Percentiles rank a stretch among this genome's conserved stretches.
These are phyloP conservation scores for Coenonympha glycerion DNA, from an alignment of 2,888 invertebrate genomes.

Conservation along the genomic window DNA sequence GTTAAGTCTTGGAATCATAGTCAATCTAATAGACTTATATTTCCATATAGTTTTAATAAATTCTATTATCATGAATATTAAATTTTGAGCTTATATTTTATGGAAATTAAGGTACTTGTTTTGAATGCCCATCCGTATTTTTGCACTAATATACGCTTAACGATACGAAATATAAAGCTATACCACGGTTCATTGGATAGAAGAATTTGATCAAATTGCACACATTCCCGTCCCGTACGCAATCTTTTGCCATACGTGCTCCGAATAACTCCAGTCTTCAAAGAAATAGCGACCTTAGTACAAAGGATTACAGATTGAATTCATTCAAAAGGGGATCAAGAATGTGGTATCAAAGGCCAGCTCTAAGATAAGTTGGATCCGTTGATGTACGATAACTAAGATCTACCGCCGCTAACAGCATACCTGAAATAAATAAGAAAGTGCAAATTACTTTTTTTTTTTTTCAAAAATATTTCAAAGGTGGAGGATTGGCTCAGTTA, in stretches of 20 bases:
- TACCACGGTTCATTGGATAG: conserved; percentile 5
- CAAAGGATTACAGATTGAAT: not conserved
- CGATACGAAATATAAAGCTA: conserved; percentile 1
- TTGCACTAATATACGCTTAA: not conserved
- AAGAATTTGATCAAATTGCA: conserved; percentile 28
- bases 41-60: no score
- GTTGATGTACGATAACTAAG: not conserved
- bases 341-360: conserved; percentile 15
- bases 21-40: no score
- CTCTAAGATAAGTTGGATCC: conserved; percentile 13
- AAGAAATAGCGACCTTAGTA: conserved; percentile 15
- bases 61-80: no score
- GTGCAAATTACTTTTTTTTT: no score
- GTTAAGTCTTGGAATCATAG: no score
- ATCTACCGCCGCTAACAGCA: no score
- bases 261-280: conserved; percentile 16
- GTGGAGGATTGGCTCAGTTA: no score
- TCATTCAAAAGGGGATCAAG: not conserved
- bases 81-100: no score
- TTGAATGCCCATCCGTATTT: not conserved
- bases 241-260: conserved; percentile 21
- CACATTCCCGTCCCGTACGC: conserved; percentile 23
- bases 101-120: no score
- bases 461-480: no score
- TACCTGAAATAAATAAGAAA: no score